Conservation (phyloP, 2,797 vertebrate genomes). For the Pipistrellus pygmaeus region DNA sequence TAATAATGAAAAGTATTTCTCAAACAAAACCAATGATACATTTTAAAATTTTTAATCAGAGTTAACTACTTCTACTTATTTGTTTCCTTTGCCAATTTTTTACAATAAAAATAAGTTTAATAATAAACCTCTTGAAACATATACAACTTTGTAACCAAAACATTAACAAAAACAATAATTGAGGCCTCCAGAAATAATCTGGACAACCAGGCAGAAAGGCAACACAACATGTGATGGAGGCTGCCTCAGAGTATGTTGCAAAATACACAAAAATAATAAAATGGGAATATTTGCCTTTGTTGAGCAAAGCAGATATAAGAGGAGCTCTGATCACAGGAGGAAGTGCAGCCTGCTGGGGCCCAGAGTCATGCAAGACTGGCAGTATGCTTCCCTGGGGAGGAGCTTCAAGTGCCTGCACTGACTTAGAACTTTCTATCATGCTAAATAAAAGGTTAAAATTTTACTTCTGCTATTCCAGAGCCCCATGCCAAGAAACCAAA, state of each 20-base stretch:
- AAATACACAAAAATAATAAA: background rate
- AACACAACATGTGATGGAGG: background rate
- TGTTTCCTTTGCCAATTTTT: background rate
- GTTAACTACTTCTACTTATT: background rate
- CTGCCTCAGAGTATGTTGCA: background rate
- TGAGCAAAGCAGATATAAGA: background rate
- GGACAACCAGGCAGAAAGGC: background rate
- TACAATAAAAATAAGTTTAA: constrained; percentile 37
- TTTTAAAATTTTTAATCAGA: background rate
- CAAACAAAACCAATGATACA: background rate
- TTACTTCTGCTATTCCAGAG: background rate
- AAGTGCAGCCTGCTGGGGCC: background rate
- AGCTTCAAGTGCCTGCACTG: background rate
- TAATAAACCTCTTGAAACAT: constrained; percentile 25
- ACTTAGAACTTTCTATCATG: background rate
- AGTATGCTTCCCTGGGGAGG: background rate
- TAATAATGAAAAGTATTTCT: background rate
- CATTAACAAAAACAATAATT: background rate
- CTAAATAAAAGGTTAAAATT: background rate
- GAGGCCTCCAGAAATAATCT: background rate
- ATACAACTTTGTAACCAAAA: constrained; percentile 30
- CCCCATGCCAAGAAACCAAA: background rate
- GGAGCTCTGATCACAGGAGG: background rate
- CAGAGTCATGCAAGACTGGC: background rate
- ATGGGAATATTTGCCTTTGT: background rate